Conservation (phyloP, 2,113 vertebrate species). For the Rhinolophus sinicus region DNA sequence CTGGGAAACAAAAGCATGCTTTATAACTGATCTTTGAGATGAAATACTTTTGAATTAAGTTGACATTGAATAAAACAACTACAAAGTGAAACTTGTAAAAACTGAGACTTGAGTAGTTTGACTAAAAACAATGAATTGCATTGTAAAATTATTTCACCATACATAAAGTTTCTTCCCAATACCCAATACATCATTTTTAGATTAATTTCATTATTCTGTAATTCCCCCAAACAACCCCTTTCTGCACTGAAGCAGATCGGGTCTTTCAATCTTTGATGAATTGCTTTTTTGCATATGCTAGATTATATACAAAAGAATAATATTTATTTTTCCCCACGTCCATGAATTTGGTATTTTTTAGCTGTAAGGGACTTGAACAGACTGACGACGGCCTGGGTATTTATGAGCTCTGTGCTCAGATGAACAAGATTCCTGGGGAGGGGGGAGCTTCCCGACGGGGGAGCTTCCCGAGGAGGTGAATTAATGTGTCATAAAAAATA, state of each 20-base stretch:
- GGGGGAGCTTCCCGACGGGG: neutral
- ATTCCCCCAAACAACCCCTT: neutral
- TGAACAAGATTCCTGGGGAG: neutral
- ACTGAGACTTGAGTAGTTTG: neutral
- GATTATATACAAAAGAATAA: neutral
- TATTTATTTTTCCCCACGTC: neutral
- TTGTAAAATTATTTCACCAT: neutral
- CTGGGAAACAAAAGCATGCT: neutral
- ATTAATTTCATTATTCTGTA: neutral
- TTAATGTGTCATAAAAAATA: neutral
- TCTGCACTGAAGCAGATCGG: neutral
- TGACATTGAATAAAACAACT: neutral
- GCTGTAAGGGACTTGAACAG: neutral
- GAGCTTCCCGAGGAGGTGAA: neutral
- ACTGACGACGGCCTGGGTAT: neutral
- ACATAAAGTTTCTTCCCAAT: neutral
- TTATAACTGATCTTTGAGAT: neutral
- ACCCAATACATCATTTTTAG: neutral
- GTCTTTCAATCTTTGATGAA: neutral
- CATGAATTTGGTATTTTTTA: neutral
- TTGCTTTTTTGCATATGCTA: neutral
- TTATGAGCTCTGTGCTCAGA: neutral
- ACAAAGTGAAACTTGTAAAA: neutral
- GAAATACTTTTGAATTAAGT: neutral
- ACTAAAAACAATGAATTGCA: neutral